Percentiles rank a stretch among this genome's conserved stretches.
These are phyloP conservation scores for Entomobrya proxima DNA, from an alignment of 2,888 invertebrate genomes.

Conservation along the genomic window DNA sequence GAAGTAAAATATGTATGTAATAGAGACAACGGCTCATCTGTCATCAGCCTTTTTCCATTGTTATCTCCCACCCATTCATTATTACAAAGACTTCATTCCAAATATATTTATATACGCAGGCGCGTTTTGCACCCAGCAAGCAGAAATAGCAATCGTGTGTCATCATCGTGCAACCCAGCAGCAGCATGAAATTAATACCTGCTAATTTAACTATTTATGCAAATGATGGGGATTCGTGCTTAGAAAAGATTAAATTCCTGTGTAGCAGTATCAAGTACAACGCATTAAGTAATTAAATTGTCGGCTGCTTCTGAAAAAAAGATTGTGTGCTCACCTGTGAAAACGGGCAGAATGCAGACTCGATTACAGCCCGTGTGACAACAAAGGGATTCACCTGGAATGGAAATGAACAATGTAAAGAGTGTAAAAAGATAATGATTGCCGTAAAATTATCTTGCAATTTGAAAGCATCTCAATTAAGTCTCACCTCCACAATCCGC, in stretches of 20 bases:
- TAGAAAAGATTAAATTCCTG: not conserved
- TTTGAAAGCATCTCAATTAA: not conserved
- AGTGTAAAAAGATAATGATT: not conserved
- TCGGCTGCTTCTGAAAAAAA: not conserved
- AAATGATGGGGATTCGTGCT: not conserved
- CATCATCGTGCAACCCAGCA: not conserved
- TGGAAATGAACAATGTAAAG: constrained; percentile 67
- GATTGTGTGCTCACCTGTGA: constrained; percentile 80
- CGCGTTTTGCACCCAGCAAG: not conserved
- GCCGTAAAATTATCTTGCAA: not conserved
- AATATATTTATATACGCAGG: too few species aligned
- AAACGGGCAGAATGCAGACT: constrained; percentile 80
- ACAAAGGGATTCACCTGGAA: constrained; percentile 80
- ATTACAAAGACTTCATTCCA: not conserved
- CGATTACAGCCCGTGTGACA: constrained; percentile 84
- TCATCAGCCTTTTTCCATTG: constrained; percentile 23
- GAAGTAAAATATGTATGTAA: not conserved
- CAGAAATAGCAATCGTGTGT: not conserved
- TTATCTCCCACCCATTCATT: not conserved
- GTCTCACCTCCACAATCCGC: constrained; percentile 64
- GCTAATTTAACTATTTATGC: constrained; percentile 6
- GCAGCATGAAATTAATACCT: constrained; percentile 15
- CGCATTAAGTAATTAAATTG: too few species aligned
- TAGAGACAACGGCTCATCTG: constrained; percentile 10
- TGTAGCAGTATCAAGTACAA: too few species aligned